A percentile compares a stretch with the other conserved stretches of the same genome.
These are phyloP conservation scores for Poecilia picta DNA, from an alignment of 2,797 vertebrate genomes.

Conservation along the genomic window DNA sequence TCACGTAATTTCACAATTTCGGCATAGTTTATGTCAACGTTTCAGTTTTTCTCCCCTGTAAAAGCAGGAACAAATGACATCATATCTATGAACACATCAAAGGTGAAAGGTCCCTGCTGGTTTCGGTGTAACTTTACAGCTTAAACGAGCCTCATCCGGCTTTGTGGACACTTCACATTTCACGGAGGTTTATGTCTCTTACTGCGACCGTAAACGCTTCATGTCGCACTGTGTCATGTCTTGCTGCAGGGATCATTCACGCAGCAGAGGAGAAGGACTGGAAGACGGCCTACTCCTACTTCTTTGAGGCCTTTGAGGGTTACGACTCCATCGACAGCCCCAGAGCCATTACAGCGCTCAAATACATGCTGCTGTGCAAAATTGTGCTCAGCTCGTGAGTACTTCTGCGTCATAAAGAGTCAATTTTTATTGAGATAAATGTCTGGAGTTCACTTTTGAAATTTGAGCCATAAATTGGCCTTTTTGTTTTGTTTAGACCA, in stretches of 20 bases:
- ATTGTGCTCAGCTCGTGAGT: slow-evolving; percentile 96
- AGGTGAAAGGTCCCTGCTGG: not conserved
- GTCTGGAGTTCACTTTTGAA: not conserved
- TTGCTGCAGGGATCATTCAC: slow-evolving; percentile 91
- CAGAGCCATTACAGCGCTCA: slow-evolving; percentile 94
- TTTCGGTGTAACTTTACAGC: not conserved
- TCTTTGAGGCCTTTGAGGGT: slow-evolving; percentile 98
- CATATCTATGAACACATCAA: not conserved
- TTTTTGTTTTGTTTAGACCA: slow-evolving; percentile 79
- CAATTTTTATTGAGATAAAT: not conserved
- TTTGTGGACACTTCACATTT: not conserved
- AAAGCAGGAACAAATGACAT: not conserved
- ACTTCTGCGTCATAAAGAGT: not conserved
- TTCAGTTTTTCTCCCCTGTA: not conserved
- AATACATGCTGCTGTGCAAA: slow-evolving; percentile 99
- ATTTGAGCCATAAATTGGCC: not conserved
- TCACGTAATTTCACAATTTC: slow-evolving; percentile 1
- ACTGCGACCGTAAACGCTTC: not conserved
- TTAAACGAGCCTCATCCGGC: not conserved
- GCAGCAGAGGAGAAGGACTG: slow-evolving; percentile 99
- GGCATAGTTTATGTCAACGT: not conserved
- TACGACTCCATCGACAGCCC: slow-evolving; percentile 97
- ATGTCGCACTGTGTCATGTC: not conserved
- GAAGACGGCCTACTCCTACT: slow-evolving; percentile 99
- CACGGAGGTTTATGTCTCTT: not conserved